Percentiles rank a stretch among this genome's conserved stretches.
These are phyloP conservation scores for Ovis canadensis DNA, from an alignment of 2,113 vertebrate genomes.

Conservation along the genomic window DNA sequence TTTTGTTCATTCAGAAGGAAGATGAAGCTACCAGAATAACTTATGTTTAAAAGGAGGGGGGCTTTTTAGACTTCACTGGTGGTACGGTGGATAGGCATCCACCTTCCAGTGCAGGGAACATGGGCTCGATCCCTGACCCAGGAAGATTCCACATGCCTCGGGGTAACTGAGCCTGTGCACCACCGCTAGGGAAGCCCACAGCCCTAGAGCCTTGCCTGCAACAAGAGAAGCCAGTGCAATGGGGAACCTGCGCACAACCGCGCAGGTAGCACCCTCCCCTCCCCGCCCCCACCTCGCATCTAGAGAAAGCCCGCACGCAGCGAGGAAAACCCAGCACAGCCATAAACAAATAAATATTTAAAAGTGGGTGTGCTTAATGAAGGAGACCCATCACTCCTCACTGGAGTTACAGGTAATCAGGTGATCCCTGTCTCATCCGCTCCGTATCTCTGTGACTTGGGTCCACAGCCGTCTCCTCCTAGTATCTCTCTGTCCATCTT, in stretches of 20 bases:
- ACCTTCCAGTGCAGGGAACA: not conserved
- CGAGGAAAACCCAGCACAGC: not conserved
- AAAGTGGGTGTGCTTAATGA: not conserved
- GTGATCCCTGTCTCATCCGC: not conserved
- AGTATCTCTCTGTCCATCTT: not conserved
- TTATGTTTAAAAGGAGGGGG: not conserved
- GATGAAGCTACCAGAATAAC: not conserved
- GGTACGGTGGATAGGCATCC: not conserved
- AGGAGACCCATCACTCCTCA: fast-evolving
- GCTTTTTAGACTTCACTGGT: not conserved
- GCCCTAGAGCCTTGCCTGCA: not conserved
- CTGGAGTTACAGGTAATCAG: not conserved
- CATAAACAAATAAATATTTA: not conserved
- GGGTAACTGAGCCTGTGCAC: not conserved
- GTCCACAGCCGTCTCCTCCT: not conserved
- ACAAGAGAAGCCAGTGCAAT: not conserved
- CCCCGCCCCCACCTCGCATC: not conserved
- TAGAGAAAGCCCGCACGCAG: not conserved
- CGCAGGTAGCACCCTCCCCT: not conserved
- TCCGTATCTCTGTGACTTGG: not conserved
- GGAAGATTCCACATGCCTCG: not conserved
- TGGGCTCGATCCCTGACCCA: not conserved
- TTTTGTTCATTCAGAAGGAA: not conserved
- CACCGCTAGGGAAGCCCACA: not conserved
- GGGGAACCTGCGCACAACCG: fast-evolving